Evolutionary conservation across 64 coral and sea anemone genomes (phyloP).

Genomic region (Stylophora pistillata): DNA sequence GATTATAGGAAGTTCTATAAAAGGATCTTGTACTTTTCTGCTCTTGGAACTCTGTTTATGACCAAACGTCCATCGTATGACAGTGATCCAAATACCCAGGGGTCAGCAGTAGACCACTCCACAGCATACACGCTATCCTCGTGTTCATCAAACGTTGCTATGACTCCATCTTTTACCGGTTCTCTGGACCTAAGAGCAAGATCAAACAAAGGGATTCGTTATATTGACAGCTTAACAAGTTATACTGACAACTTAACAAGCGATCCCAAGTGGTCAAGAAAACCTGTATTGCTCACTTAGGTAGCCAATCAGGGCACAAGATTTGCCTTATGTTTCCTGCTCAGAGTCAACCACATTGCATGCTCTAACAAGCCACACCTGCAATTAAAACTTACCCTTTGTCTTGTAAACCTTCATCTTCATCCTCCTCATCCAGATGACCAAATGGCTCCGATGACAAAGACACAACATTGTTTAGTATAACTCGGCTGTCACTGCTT

Average conservation of each 20-base stretch:
- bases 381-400: constrained; percentile 56
- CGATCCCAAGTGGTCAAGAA: not conserved
- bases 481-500: constrained; percentile 93
- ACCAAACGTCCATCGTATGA: constrained; percentile 98
- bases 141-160: constrained; percentile 98
- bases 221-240: too few relatives aligned
- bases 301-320: too few relatives aligned
- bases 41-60: constrained; percentile 91
- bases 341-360: not conserved
- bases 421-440: constrained; percentile 94
- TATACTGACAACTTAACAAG: too few relatives aligned
- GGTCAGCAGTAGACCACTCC: constrained; percentile 98
- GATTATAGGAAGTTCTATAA: constrained; percentile 11
- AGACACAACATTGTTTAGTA: constrained; percentile 90
- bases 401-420: constrained; percentile 75
- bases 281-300: not conserved
- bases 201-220: too few relatives aligned
- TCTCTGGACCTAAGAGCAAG: constrained; percentile 62
- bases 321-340: too few relatives aligned
- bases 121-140: constrained; percentile 99
- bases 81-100: constrained; percentile 97
- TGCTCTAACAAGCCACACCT: not conserved
- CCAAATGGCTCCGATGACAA: constrained; percentile 96
- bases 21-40: constrained; percentile 98
- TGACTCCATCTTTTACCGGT: constrained; percentile 88